Base-by-base conservation (phyloP, 1,140 invertebrate species). In the Cheumatopsyche charites region DNA sequence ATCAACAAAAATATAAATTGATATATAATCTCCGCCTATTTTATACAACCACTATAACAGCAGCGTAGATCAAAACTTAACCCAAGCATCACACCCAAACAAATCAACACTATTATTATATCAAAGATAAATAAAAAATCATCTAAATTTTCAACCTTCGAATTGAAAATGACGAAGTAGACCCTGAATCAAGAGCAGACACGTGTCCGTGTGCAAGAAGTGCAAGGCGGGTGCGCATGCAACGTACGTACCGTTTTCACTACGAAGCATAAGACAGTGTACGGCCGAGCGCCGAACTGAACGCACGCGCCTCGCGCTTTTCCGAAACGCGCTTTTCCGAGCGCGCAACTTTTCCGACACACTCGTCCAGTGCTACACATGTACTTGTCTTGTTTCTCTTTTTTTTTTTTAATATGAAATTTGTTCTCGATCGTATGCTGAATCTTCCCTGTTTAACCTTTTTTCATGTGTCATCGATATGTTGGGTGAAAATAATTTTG, bases 251-350 rank as follows among this genome's bases (percentile, higher is more conserved):
- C n/a, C n/a, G n/a, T 63, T 29, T 19, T 4, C 17, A 15, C 45
- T 5, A 5, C 4, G 2, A 1, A 3, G 6, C 55, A 13, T 5
- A 5, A 25, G 61, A 62, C 73, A 75, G 74, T 75, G 70, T 25
- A 25, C 43, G 55, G 52, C 67, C 71, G 71, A 42, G 67, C 63
- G 62, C 67, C 71, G 74, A 61, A 62, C 62, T 62, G n/a, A 67
- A 29, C 52, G 62, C 74, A 75, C 63, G 74, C 65, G 41, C 13
- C n/a, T 42, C 1, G 25, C 43, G n/a, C 15, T 7, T n/a, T 43
- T 19, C 6, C 4, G 1, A 9, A 45, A 43, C 61, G 58, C 52
- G 58, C 29, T 45, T 70, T 70, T 58, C 13, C 7, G 21, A 41
- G 61, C 21, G 19, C 55, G 69, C 43, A 12, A 62, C 26, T 62